phyloP scores from a whole-genome alignment of 2,888 invertebrate genomes.

The Eristalinus sepulchralis region DNA sequence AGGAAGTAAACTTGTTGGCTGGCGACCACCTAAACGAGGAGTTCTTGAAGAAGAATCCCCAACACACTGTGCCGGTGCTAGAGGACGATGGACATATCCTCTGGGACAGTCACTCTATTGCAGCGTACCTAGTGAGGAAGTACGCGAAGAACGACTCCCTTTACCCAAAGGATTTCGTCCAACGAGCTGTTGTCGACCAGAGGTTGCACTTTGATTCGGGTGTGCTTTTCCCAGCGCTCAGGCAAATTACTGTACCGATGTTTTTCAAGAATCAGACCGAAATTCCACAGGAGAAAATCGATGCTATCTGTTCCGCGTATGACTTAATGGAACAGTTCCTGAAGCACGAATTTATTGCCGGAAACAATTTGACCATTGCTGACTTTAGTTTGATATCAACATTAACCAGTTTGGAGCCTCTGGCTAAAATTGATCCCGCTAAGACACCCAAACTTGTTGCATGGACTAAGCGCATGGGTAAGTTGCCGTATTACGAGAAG shows the following conservation, averaged over 20 bases:
- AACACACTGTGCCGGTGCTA: slow-evolving; percentile 78
- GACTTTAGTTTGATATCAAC: slow-evolving; percentile 76
- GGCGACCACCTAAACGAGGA: slow-evolving; percentile 74
- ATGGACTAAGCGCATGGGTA: slow-evolving; percentile 76
- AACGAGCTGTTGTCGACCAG: slow-evolving; percentile 78
- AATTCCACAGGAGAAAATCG: slow-evolving; percentile 73
- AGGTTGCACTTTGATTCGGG: slow-evolving; percentile 79
- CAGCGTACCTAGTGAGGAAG: slow-evolving; percentile 77
- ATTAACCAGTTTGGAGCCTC: slow-evolving; percentile 71
- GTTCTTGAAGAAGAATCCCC: slow-evolving; percentile 76
- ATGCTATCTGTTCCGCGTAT: slow-evolving; percentile 75
- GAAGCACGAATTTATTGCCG: slow-evolving; percentile 74
- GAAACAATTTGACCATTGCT: slow-evolving; percentile 75
- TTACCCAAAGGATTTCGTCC: slow-evolving; percentile 77
- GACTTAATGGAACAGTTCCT: slow-evolving; percentile 77
- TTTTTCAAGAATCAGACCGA: slow-evolving; percentile 61
- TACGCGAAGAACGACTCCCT: slow-evolving; percentile 77
- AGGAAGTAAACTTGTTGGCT: slow-evolving; percentile 74
- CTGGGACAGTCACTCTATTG: slow-evolving; percentile 79
- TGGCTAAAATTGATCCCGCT: slow-evolving; percentile 72
- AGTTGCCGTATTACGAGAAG: slow-evolving; percentile 76
- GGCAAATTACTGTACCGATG: slow-evolving; percentile 74
- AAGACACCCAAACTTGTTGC: slow-evolving; percentile 74
- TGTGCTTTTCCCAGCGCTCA: slow-evolving; percentile 76
- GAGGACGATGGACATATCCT: slow-evolving; percentile 76